Evolutionary conservation across 2,797 vertebrate species (phyloP), one percentile per base, ranked within the genome.

Genomic region (Rhyacichthys aspro): DNA sequence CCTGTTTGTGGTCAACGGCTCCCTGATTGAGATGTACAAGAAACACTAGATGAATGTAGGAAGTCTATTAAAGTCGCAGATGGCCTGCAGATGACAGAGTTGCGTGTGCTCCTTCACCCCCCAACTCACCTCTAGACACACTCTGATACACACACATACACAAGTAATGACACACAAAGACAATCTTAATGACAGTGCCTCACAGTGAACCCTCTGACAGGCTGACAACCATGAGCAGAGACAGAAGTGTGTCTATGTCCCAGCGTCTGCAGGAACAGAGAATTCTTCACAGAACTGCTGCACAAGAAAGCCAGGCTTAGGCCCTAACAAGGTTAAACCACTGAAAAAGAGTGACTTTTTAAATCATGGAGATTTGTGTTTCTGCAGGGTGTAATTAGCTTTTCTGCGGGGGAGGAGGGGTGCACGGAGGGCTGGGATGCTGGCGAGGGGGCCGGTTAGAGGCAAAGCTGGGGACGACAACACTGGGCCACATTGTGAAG

Each of bases 311-410:
- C 94, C 95, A 95, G 95, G 94, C 95, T 96, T 94, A 94, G 94
- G 76, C 92, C 87, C 93, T 98, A 99, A 98, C 95, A 95, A 96
- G 96, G 96, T 98, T 98, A 98, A 96, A 94, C 93, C 94, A 93
- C 93, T 94, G 93, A 92, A 96, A 95, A 96, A 95, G 94, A 96
- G 88, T 84, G 95, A 91, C 89, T 96, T 98, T 96, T 96, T 93
- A 95, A 97, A 96, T 97, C 96, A 96, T 94, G 95, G 95, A 96
- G 95, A 97, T 98, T 97, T 98, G 95, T 98, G 96, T 97, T 98
- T 96, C 96, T 97, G 95, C 79, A 91, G 94, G 91, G 94, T 93
- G 94, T 97, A 98, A 98, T 98, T 98, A 98, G 95, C 95, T 94
- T 95, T 95, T 92, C 95, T 93, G 94, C 90, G 89, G 89, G 92